These are phyloP conservation scores for Dugesia japonica DNA, from an alignment of 2,888 invertebrate genomes.

Conservation along the genomic window DNA sequence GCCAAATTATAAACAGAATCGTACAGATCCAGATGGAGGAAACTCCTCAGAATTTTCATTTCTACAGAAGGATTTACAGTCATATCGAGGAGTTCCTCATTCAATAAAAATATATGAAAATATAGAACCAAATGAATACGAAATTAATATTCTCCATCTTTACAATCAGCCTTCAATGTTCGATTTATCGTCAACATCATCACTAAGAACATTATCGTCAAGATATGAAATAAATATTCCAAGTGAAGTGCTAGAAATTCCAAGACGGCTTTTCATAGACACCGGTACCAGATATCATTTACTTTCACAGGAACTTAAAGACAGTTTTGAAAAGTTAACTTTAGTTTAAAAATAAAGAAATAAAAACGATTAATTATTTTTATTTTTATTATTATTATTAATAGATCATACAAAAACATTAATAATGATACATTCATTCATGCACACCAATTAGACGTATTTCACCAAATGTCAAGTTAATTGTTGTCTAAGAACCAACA, in stretches of 20 bases:
- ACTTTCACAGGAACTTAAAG: neutral
- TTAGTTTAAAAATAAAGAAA: neutral
- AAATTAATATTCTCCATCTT: neutral
- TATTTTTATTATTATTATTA: too few relatives aligned
- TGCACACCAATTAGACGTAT: too few relatives aligned
- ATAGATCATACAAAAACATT: too few relatives aligned
- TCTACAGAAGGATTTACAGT: neutral
- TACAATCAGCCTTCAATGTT: neutral
- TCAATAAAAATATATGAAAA: conserved; percentile 10
- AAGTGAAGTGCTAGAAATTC: neutral
- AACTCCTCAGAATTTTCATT: neutral
- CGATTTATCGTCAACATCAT: neutral
- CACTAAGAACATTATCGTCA: neutral
- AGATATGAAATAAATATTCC: neutral
- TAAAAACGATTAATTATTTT: neutral
- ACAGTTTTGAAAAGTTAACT: neutral
- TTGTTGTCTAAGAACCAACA: neutral
- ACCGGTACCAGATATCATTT: neutral
- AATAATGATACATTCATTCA: too few relatives aligned
- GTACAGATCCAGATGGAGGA: neutral
- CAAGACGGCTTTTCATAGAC: neutral
- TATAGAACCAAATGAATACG: neutral
- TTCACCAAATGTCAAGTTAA: neutral
- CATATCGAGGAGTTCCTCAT: neutral
- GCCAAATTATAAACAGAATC: neutral